Evolutionary conservation across 2,113 vertebrate species (phyloP).

Genomic region (Sterna hirundo): DNA sequence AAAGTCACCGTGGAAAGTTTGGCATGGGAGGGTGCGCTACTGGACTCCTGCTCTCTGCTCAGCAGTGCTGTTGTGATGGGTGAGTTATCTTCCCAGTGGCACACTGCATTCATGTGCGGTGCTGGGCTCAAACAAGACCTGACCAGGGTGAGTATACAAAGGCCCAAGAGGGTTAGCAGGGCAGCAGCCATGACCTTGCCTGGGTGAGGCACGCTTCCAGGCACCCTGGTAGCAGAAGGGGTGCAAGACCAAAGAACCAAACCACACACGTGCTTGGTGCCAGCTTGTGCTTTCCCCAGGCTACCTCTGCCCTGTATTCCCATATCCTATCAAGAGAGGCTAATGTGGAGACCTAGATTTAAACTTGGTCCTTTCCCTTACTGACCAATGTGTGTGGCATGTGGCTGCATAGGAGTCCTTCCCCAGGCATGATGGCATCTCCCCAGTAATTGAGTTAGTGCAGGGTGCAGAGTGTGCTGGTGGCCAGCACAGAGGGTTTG

Average conservation of each 20-base stretch:
- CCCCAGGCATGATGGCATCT: neutral
- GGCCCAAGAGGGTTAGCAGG: neutral
- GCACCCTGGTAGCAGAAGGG: neutral
- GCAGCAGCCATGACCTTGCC: neutral
- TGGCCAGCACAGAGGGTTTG: neutral
- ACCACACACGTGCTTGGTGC: neutral
- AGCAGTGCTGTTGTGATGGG: slow-evolving; percentile 21
- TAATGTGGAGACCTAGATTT: neutral
- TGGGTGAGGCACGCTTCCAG: neutral
- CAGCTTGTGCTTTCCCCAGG: neutral
- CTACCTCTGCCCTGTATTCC: neutral
- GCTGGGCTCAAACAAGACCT: neutral
- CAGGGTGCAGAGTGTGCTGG: neutral
- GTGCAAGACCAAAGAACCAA: neutral
- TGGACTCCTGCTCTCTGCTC: neutral
- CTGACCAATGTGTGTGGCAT: neutral
- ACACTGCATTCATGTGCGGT: neutral
- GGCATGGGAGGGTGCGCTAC: neutral
- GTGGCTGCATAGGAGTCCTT: neutral
- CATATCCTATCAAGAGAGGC: neutral
- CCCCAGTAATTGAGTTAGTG: neutral
- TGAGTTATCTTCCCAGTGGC: slow-evolving; percentile 19
- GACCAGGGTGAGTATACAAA: neutral
- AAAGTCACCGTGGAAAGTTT: neutral
- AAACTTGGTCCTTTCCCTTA: neutral